These are phyloP conservation scores for Acleris literana DNA, from an alignment of 2,888 invertebrate genomes.

Conservation along the genomic window DNA sequence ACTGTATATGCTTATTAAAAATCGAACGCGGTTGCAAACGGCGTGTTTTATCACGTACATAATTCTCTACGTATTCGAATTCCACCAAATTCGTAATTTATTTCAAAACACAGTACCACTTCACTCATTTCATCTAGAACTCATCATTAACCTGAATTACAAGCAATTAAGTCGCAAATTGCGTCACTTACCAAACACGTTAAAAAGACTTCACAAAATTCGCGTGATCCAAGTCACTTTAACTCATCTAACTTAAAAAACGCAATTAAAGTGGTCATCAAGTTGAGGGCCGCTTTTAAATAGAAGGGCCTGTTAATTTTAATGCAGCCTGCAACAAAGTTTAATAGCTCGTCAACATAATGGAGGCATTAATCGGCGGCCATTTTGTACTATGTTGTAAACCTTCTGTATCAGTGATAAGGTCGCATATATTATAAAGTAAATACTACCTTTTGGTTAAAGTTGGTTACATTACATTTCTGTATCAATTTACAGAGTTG, in stretches of 20 bases:
- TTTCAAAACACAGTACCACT: too few relatives aligned
- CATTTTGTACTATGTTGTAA: not conserved
- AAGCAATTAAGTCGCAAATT: conserved; percentile 22
- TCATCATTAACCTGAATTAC: not conserved
- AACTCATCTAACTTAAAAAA: conserved; percentile 33
- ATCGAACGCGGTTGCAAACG: too few relatives aligned
- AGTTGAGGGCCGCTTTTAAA: conserved; percentile 28
- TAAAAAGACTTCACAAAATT: conserved; percentile 17
- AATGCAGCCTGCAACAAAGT: conserved; percentile 32
- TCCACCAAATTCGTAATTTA: too few relatives aligned
- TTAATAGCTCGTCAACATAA: conserved; percentile 26
- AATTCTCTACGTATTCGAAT: too few relatives aligned
- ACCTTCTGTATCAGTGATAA: too few relatives aligned
- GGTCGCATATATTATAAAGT: too few relatives aligned
- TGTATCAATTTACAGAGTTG: too few relatives aligned
- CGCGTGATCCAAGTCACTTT: conserved; percentile 28
- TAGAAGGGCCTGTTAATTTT: conserved; percentile 35
- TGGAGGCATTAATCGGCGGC: conserved; percentile 17
- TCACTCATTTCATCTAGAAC: not conserved
- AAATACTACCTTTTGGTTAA: too few relatives aligned
- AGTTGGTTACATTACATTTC: too few relatives aligned
- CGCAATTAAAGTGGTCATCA: conserved; percentile 31
- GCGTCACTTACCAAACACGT: conserved; percentile 22
- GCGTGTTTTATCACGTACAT: too few relatives aligned
- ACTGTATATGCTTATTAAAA: too few relatives aligned